phyloP scores from a whole-genome alignment of 2,888 invertebrate species.

The Miltochrista miniata region DNA sequence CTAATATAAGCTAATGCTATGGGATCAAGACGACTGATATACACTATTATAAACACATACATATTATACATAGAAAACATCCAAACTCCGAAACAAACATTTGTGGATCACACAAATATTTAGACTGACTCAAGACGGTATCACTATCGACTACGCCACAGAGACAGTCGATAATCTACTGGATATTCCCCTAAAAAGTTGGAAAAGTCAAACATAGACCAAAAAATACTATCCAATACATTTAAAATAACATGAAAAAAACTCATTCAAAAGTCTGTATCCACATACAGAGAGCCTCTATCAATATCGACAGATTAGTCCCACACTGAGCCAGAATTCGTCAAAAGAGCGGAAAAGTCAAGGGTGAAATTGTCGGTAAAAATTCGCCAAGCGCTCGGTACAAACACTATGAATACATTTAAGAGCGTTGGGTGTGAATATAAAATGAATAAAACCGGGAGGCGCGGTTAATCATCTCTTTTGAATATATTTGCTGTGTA shows the following conservation, averaged over 20 bases:
- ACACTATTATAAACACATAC: no score
- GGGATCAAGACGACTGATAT: no score
- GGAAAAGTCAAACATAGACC: no score
- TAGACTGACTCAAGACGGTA: no score
- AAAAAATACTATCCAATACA: no score
- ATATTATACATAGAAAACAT: no score
- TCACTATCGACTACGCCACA: no score
- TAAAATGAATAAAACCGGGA: constrained; percentile 57
- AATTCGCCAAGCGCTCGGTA: constrained; percentile 45
- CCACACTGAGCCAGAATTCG: constrained; percentile 45
- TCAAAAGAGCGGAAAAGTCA: constrained; percentile 60
- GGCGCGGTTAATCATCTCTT: constrained; percentile 65
- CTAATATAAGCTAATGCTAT: no score
- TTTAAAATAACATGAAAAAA: constrained; percentile 24
- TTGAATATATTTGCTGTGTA: constrained; percentile 53
- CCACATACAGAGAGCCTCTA: constrained; percentile 36
- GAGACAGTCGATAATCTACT: no score
- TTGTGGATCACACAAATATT: no score
- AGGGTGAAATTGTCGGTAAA: constrained; percentile 41
- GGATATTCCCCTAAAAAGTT: no score
- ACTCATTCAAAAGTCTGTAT: constrained; percentile 28
- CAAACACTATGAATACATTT: constrained; percentile 71
- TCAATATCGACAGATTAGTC: constrained; percentile 76
- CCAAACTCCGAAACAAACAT: no score
- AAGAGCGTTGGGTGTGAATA: constrained; percentile 63